These are phyloP conservation scores for Steinernema scapterisci DNA, from an alignment of 2,888 invertebrate species.

Conservation along the genomic window DNA sequence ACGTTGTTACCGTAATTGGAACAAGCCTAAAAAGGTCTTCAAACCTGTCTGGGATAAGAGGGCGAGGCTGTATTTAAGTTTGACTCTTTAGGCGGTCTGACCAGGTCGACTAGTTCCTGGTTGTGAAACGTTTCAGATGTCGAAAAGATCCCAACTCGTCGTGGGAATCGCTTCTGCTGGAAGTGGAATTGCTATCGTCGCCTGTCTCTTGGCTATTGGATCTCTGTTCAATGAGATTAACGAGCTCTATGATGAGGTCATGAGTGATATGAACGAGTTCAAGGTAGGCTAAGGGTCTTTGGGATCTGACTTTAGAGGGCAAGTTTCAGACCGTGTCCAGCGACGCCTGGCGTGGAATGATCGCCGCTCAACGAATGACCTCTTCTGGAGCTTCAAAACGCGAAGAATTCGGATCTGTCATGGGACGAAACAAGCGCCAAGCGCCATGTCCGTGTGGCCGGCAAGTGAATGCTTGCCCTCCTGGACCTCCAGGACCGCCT, in stretches of 20 bases:
- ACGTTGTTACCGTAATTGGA: not conserved
- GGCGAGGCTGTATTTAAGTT: not conserved
- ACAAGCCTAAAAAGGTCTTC: not conserved
- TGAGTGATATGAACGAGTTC: slow-evolving; percentile 45
- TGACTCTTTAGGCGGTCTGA: no score
- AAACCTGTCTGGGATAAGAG: not conserved
- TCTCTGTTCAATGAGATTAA: slow-evolving; percentile 48
- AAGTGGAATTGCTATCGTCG: slow-evolving; percentile 41
- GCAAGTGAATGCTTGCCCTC: slow-evolving; percentile 39
- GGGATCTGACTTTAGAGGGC: not conserved
- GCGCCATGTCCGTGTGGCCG: slow-evolving; percentile 36
- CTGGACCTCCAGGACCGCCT: slow-evolving; percentile 54
- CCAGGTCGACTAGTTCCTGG: no score
- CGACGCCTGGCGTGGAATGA: slow-evolving; percentile 47
- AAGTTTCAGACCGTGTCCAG: slow-evolving; percentile 33
- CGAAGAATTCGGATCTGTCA: slow-evolving; percentile 29
- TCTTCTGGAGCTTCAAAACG: slow-evolving; percentile 27
- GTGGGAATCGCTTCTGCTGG: slow-evolving; percentile 42
- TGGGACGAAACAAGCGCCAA: slow-evolving; percentile 41
- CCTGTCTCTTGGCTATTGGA: slow-evolving; percentile 37
- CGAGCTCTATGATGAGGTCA: slow-evolving; percentile 44
- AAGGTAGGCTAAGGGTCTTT: slow-evolving; percentile 22
- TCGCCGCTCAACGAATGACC: slow-evolving; percentile 35
- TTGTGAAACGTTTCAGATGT: not conserved
- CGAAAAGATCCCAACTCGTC: slow-evolving; percentile 33